phyloP scores from a whole-genome alignment of 2,113 vertebrate genomes.

The Tautogolabrus adspersus region DNA sequence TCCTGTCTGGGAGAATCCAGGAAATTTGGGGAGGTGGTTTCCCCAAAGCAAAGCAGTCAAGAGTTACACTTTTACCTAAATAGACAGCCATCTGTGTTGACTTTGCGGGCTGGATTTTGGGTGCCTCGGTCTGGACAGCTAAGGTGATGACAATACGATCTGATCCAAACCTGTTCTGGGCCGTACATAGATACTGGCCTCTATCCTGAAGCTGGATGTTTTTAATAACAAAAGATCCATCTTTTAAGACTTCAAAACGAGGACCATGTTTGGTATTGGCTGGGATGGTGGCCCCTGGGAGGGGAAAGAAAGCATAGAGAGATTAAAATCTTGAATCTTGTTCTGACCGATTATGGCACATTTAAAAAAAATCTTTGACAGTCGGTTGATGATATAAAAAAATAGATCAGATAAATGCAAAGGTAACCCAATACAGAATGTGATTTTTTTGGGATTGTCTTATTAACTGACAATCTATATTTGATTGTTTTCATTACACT shows the following conservation, averaged over 20 bases:
- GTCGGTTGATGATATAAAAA: too few species aligned
- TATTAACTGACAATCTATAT: too few species aligned
- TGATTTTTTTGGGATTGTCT: too few species aligned
- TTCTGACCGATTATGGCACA: background rate
- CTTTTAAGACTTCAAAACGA: constrained; percentile 84
- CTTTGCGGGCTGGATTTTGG: constrained; percentile 74
- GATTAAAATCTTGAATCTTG: background rate
- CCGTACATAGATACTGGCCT: constrained; percentile 86
- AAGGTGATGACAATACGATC: constrained; percentile 83
- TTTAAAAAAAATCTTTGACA: too few species aligned
- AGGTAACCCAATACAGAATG: too few species aligned
- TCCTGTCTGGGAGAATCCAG: constrained; percentile 86
- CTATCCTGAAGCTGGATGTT: constrained; percentile 84
- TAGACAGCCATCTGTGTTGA: constrained; percentile 75
- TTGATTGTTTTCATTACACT: background rate
- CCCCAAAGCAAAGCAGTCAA: constrained; percentile 81
- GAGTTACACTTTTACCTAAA: constrained; percentile 70
- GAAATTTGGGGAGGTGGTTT: constrained; percentile 83
- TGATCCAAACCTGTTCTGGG: constrained; percentile 81
- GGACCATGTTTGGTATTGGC: constrained; percentile 79
- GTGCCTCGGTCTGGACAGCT: constrained; percentile 80
- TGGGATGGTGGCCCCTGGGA: constrained; percentile 83
- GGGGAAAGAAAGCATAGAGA: constrained; percentile 1
- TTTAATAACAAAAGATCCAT: constrained; percentile 85
- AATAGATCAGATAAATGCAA: too few species aligned